Percentiles rank a stretch among this genome's conserved stretches.
phyloP scores from a whole-genome alignment of 2,888 invertebrate species.

The Chrysodeixis includens region DNA sequence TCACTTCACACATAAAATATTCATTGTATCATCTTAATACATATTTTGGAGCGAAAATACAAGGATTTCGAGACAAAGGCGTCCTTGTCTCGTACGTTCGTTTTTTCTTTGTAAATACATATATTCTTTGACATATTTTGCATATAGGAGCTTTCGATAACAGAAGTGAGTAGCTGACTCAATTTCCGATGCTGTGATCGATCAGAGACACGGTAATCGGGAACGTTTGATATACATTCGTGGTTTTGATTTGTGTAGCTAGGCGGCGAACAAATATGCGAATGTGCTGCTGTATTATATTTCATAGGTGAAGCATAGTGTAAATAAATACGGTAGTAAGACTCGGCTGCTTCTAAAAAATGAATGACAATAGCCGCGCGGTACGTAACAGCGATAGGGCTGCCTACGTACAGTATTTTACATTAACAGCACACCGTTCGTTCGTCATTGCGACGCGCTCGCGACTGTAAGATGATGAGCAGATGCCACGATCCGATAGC shows the following conservation, averaged over 20 bases:
- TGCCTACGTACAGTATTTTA: too few relatives aligned
- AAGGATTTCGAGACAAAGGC: background rate
- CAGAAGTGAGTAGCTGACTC: conserved; percentile 65
- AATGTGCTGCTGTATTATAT: background rate
- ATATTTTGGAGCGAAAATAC: conserved; percentile 3
- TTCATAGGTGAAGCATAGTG: background rate
- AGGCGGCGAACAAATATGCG: conserved; percentile 27
- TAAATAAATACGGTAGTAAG: too few relatives aligned
- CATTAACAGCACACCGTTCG: too few relatives aligned
- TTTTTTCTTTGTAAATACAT: conserved; percentile 18
- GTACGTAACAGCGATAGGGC: too few relatives aligned
- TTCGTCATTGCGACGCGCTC: too few relatives aligned
- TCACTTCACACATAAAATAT: background rate
- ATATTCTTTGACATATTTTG: conserved; percentile 36
- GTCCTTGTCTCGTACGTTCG: background rate
- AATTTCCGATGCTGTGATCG: conserved; percentile 74
- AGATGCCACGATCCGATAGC: too few relatives aligned
- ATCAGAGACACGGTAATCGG: conserved; percentile 62
- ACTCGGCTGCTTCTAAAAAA: too few relatives aligned
- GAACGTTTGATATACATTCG: conserved; percentile 38
- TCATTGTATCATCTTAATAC: conserved; percentile 2
- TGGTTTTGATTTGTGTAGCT: conserved; percentile 38
- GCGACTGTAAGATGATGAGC: too few relatives aligned
- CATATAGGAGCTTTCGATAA: conserved; percentile 37
- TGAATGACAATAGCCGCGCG: too few relatives aligned